phyloP scores from a whole-genome alignment of 2,113 vertebrate species.

The Aptenodytes patagonicus region DNA sequence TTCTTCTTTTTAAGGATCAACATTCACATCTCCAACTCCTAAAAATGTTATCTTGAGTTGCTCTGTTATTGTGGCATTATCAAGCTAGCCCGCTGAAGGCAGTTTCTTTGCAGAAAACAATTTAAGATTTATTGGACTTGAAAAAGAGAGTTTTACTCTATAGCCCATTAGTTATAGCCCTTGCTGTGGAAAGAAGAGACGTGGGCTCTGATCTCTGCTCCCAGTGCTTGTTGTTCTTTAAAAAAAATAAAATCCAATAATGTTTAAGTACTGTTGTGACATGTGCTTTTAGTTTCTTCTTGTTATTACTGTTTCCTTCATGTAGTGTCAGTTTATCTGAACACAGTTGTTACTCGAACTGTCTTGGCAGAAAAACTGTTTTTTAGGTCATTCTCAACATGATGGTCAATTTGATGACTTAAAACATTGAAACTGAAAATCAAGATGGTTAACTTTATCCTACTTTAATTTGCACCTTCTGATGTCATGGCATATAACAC shows the following conservation, averaged over 20 bases:
- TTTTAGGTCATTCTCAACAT: neutral
- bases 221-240: neutral
- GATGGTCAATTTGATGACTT: neutral
- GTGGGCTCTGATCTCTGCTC: neutral
- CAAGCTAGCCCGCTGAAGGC: conserved; percentile 32
- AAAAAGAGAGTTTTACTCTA: neutral
- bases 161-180: neutral
- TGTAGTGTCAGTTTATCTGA: neutral
- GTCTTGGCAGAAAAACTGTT: neutral
- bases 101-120: conserved; percentile 48
- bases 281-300: conserved; percentile 5
- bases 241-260: conserved; percentile 13
- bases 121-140: conserved; percentile 33
- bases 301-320: conserved; percentile 9
- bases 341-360: neutral
- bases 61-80: neutral
- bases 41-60: neutral
- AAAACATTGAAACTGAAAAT: neutral
- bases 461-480: neutral
- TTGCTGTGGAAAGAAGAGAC: neutral
- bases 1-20: neutral
- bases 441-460: neutral
- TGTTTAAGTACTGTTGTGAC: conserved; percentile 41
- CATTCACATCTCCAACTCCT: neutral
- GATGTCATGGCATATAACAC: neutral